These are phyloP conservation scores for Pampusana beccarii DNA, from an alignment of 2,113 vertebrate species.

Conservation along the genomic window DNA sequence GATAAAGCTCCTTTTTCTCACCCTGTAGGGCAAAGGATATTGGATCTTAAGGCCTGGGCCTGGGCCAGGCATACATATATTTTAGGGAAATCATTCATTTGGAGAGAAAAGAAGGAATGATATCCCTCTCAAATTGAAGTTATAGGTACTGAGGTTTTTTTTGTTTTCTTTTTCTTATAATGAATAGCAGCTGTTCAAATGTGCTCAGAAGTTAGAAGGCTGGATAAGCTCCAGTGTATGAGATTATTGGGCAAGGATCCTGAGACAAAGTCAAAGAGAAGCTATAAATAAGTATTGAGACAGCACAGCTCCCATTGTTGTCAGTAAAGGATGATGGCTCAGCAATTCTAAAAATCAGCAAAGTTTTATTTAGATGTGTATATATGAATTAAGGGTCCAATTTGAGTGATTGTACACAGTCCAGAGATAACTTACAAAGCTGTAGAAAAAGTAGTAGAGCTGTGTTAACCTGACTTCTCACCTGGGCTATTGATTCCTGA, in stretches of 20 bases:
- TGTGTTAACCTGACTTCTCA: background rate
- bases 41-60: slow-evolving; percentile 29
- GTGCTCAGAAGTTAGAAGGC: background rate
- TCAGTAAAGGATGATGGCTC: background rate
- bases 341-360: slow-evolving; percentile 22
- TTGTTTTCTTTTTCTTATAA: slow-evolving; percentile 37
- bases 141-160: background rate
- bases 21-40: slow-evolving; percentile 61
- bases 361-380: slow-evolving; percentile 4
- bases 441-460: background rate
- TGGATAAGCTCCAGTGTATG: slow-evolving; percentile 19
- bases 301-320: background rate
- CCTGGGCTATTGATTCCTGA: background rate
- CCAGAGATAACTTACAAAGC: background rate
- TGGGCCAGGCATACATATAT: slow-evolving; percentile 29
- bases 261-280: background rate
- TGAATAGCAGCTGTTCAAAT: slow-evolving; percentile 50
- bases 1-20: slow-evolving; percentile 54
- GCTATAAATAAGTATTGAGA: slow-evolving; percentile 47
- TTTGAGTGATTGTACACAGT: background rate
- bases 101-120: slow-evolving; percentile 46
- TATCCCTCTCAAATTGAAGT: slow-evolving; percentile 19
- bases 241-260: background rate
- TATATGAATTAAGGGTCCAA: background rate
- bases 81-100: slow-evolving; percentile 69